Evolutionary conservation across 2,113 vertebrate species (phyloP).

Genomic region (Camarhynchus parvulus): DNA sequence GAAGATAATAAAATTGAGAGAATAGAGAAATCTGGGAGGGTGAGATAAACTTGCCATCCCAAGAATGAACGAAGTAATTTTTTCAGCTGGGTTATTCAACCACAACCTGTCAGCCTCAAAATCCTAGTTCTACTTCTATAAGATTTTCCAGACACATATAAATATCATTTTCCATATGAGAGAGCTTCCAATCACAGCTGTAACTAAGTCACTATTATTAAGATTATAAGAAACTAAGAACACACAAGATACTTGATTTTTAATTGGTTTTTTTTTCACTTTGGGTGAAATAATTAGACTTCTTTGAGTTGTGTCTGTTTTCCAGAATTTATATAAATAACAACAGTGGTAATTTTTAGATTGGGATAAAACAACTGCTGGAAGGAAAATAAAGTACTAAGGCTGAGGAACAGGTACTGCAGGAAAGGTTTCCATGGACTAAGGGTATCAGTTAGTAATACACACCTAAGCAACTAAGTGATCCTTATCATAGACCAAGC

Average conservation of each 20-base stretch:
- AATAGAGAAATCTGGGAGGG: neutral
- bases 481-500: neutral
- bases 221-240: neutral
- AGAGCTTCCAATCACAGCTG: neutral
- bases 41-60: neutral
- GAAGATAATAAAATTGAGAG: neutral
- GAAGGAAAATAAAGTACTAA: neutral
- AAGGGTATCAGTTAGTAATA: neutral
- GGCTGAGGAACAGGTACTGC: neutral
- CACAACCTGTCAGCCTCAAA: neutral
- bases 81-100: neutral
- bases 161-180: neutral
- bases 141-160: neutral
- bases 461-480: neutral
- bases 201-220: neutral
- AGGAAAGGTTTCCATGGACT: neutral
- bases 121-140: neutral
- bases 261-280: neutral
- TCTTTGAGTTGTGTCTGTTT: neutral
- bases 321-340: neutral
- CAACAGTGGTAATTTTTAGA: neutral
- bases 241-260: neutral
- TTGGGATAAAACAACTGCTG: neutral
- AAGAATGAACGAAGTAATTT: neutral
- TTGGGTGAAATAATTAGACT: neutral